Base-by-base conservation (phyloP, 2,888 invertebrate genomes). In the Amphipoea lucens region DNA sequence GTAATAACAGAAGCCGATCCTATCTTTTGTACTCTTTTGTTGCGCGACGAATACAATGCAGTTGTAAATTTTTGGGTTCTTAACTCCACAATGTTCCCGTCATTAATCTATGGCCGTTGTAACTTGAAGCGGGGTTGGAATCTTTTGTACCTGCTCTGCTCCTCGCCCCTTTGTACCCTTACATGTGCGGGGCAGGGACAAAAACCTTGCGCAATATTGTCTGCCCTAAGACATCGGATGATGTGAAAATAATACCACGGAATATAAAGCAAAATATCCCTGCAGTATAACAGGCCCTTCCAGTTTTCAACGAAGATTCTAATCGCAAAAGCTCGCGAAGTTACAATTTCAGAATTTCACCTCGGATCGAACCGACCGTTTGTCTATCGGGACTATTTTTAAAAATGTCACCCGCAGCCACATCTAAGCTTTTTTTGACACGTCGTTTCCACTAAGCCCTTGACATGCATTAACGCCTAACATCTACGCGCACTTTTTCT, bases 11-110 rank as follows among this genome's bases (percentile, higher is more conserved):
- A 93, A 96, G 96, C 96, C 92, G 96, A 95, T 96, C 94, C 93
- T 92, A 94, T 95, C 96, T 95, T 93, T 96, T 96, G 95, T 96
- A 92, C 92, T 88, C 95, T 93, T 94, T 97, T 96, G 96, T 96
- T 94, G 87, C 82, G 87, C 86, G 88, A 88, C 82, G 87, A 92
- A 91, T 86, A 96, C 96, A 97, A 97, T 96, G 95, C 95, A 96
- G 96, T 96, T 96, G 96, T 96, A 96, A 96, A 96, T 96, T 96
- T 96, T 96, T 96, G 95, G 96, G 96, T 95, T 96, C 96, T 96
- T 95, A 96, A 96, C 96, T 96, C 95, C 94, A 95, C 95, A 95
- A 96, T 95, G 94, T 95, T 96, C 95, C 94, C 95, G 95, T 94
- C 96, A 95, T 96, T 96, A 96, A 96, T 96, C 95, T 96, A 95